Conservation (phyloP, 2,113 vertebrate species). For the Haemorhous mexicanus region DNA sequence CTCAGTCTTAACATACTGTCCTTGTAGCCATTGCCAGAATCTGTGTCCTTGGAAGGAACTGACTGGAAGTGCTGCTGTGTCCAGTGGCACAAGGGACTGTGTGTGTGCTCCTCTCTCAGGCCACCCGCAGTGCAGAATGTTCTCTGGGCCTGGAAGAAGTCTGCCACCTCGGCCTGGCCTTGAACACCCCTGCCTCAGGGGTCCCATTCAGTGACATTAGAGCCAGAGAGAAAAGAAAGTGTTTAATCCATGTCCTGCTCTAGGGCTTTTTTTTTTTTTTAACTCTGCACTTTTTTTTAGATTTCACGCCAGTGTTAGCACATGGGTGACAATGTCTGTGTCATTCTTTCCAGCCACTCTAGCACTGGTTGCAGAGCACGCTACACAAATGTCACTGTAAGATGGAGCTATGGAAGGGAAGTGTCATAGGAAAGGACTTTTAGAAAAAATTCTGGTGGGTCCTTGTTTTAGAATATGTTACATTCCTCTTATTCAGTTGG, state of each 20-base stretch:
- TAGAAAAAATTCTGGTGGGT: neutral
- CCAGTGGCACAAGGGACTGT: neutral
- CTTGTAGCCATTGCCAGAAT: neutral
- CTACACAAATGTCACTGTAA: neutral
- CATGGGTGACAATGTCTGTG: neutral
- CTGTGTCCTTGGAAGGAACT: neutral
- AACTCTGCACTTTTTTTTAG: neutral
- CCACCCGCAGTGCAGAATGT: neutral
- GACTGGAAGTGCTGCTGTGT: neutral
- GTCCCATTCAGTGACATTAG: neutral
- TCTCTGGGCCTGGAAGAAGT: neutral
- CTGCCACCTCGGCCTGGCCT: neutral
- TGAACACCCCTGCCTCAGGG: neutral
- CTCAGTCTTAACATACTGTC: neutral
- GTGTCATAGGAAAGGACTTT: neutral
- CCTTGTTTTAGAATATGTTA: neutral
- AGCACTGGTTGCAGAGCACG: neutral
- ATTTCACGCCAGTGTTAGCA: rapidly evolving
- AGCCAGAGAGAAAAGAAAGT: neutral
- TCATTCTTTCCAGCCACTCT: neutral
- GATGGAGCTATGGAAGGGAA: neutral
- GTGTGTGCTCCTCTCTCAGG: neutral
- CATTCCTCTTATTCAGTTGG: neutral
- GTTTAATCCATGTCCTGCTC: neutral
- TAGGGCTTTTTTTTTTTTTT: neutral